Evolutionary conservation across 2,797 vertebrate genomes (phyloP).

Genomic region (Hydrocynus forskahlii): DNA sequence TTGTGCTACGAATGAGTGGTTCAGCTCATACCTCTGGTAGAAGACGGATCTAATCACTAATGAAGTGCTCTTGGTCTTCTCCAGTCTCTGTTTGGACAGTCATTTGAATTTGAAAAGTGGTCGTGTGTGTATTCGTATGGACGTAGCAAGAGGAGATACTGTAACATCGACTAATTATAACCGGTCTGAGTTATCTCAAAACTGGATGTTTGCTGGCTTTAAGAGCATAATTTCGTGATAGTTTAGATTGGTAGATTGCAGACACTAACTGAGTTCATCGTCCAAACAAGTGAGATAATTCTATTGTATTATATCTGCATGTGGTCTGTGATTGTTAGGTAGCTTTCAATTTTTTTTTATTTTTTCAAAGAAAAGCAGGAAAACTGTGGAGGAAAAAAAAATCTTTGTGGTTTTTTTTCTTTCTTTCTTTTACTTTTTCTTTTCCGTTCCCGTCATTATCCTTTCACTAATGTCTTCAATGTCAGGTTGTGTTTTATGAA

Average conservation of each 20-base stretch:
- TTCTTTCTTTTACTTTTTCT: slow-evolving; percentile 50
- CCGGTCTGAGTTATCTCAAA: slow-evolving; percentile 76
- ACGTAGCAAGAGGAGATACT: slow-evolving; percentile 72
- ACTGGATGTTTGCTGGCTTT: slow-evolving; percentile 79
- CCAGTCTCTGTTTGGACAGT: slow-evolving; percentile 68
- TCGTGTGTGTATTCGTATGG: slow-evolving; percentile 69
- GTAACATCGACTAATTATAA: slow-evolving; percentile 73
- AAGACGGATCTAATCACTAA: slow-evolving; percentile 60
- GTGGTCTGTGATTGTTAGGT: slow-evolving; percentile 85
- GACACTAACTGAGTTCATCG: slow-evolving; percentile 76
- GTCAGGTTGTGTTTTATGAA: slow-evolving; percentile 79
- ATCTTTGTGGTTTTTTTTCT: slow-evolving; percentile 67
- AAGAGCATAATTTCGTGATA: slow-evolving; percentile 83
- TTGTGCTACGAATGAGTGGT: slow-evolving; percentile 25
- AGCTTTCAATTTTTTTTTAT: slow-evolving; percentile 74
- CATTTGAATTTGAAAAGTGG: slow-evolving; percentile 75
- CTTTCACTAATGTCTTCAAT: slow-evolving; percentile 73
- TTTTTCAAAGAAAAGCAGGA: slow-evolving; percentile 72
- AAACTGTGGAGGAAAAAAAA: slow-evolving; percentile 65
- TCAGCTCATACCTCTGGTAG: slow-evolving; percentile 46
- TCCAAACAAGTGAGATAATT: slow-evolving; percentile 78
- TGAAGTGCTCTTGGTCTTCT: slow-evolving; percentile 69
- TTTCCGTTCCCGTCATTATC: slow-evolving; percentile 66
- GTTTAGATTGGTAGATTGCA: slow-evolving; percentile 85
- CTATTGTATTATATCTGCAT: slow-evolving; percentile 88